These are phyloP conservation scores for Ophion costatus DNA, from an alignment of 2,888 invertebrate genomes.

Conservation along the genomic window DNA sequence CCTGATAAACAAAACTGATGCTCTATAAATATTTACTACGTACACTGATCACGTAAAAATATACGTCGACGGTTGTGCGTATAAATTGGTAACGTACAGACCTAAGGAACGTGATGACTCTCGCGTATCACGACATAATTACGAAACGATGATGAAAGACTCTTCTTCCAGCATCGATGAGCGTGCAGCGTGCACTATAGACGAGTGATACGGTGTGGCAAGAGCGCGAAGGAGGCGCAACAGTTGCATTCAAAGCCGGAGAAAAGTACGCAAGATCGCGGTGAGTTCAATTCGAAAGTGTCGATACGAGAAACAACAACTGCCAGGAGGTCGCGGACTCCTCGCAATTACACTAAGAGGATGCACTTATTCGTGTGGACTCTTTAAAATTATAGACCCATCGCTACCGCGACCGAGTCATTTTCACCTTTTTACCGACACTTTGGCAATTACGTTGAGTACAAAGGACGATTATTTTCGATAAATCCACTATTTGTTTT, in stretches of 20 bases:
- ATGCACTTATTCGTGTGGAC: constrained; percentile 35
- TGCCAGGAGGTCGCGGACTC: constrained; percentile 6
- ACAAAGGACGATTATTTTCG: background rate
- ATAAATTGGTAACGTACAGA: background rate
- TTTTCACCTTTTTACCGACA: constrained; percentile 5
- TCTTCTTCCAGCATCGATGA: constrained; percentile 52
- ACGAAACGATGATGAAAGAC: constrained; percentile 63
- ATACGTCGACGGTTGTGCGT: background rate
- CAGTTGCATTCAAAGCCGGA: constrained; percentile 11
- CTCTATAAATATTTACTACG: background rate
- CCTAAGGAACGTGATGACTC: constrained; percentile 52
- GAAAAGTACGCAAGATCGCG: constrained; percentile 17
- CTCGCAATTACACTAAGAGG: constrained; percentile 45
- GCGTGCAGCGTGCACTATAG: constrained; percentile 3
- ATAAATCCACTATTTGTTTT: background rate
- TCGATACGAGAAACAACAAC: constrained; percentile 35
- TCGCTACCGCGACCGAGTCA: background rate
- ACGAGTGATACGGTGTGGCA: constrained; percentile 8
- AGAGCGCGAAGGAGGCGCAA: constrained; percentile 5
- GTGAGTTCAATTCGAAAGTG: constrained; percentile 56
- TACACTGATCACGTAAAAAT: background rate
- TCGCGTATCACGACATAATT: constrained; percentile 60
- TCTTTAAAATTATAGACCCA: constrained; percentile 35
- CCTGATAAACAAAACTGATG: background rate
- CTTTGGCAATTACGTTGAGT: constrained; percentile 4